These are phyloP conservation scores for Hemiprocne comata DNA, from an alignment of 2,113 vertebrate species.

Conservation along the genomic window DNA sequence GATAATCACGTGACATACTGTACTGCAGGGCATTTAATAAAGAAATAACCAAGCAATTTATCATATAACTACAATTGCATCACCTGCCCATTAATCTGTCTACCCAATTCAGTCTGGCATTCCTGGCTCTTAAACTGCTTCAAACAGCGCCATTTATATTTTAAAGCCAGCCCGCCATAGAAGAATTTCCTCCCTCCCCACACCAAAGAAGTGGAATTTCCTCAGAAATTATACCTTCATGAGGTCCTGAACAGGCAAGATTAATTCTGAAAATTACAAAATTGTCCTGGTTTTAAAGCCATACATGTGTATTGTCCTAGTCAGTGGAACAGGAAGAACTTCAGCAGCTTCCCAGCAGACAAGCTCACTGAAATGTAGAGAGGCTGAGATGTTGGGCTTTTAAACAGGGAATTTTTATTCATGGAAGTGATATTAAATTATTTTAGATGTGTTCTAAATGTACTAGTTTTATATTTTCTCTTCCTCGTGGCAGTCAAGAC, in stretches of 20 bases:
- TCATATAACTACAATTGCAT: neutral
- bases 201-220: conserved; percentile 20
- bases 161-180: conserved; percentile 37
- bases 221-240: conserved; percentile 2
- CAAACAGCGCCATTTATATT: conserved; percentile 46
- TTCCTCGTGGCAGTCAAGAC: neutral
- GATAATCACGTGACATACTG: neutral
- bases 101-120: neutral
- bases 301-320: neutral
- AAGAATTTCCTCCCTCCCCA: conserved; percentile 29
- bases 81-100: conserved; percentile 24
- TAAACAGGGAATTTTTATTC: neutral
- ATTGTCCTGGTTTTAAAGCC: neutral
- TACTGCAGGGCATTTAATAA: conserved; percentile 14
- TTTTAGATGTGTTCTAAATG: neutral
- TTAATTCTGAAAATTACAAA: neutral
- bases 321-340: neutral
- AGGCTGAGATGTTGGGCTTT: neutral
- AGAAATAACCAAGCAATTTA: conserved; percentile 33
- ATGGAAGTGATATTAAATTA: neutral
- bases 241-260: neutral
- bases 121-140: conserved; percentile 23
- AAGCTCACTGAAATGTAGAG: neutral
- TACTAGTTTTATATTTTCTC: neutral
- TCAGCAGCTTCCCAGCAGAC: neutral